Percentiles rank a stretch among this genome's conserved stretches.
Conservation (phyloP, 2,113 vertebrate genomes). For the Sterrhoptilus dennistouni region DNA sequence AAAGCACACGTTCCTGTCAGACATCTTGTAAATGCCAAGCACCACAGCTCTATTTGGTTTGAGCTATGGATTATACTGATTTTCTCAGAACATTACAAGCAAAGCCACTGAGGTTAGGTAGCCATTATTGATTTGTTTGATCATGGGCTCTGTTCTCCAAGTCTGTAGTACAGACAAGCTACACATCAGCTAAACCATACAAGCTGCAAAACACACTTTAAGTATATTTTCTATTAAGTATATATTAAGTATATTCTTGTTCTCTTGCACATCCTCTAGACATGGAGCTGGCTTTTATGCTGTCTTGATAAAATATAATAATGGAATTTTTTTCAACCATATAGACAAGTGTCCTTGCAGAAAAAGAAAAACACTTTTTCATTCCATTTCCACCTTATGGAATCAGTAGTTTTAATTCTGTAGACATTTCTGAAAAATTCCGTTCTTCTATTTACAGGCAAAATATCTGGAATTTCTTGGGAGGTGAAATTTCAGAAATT, state of each 20-base stretch:
- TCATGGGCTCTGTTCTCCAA: not conserved
- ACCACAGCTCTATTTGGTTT: not conserved
- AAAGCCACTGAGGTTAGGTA: not conserved
- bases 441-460: not conserved
- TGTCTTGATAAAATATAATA: not conserved
- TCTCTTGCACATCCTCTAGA: not conserved
- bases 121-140: not conserved
- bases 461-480: not conserved
- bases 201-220: not conserved
- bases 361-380: not conserved
- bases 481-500: not conserved
- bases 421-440: not conserved
- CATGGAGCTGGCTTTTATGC: not conserved
- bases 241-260: not conserved
- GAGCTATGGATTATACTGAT: not conserved
- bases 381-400: not conserved
- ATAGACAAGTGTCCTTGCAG: not conserved
- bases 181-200: not conserved
- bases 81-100: not conserved
- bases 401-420: not conserved
- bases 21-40: not conserved
- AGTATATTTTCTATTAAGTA: not conserved
- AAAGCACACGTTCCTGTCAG: not conserved
- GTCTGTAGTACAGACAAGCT: not conserved
- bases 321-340: not conserved